These are phyloP conservation scores for Hylaeus volcanicus DNA, from an alignment of 1,140 invertebrate genomes.

Conservation along the genomic window DNA sequence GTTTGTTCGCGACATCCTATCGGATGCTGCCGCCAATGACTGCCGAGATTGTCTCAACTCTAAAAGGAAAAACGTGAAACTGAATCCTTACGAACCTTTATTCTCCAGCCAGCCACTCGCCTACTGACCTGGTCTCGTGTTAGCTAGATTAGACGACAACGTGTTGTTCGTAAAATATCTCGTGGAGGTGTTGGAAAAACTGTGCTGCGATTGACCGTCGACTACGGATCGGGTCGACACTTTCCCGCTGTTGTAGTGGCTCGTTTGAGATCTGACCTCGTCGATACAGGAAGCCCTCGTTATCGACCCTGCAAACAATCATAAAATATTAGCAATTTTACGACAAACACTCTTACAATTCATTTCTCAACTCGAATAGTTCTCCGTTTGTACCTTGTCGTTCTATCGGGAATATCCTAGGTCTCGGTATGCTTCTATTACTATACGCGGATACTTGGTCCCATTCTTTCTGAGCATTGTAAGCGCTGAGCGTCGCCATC, in stretches of 20 bases:
- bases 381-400: slow-evolving; percentile 79
- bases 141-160: slow-evolving; percentile 88
- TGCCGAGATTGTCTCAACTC: slow-evolving; percentile 91
- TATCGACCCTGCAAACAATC: slow-evolving; percentile 80
- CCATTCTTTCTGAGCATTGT: slow-evolving; percentile 94
- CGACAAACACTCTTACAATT: not conserved
- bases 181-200: slow-evolving; percentile 90
- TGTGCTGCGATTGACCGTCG: slow-evolving; percentile 92
- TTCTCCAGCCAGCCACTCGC: too few relatives aligned
- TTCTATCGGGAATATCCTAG: slow-evolving; percentile 89
- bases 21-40: slow-evolving; percentile 88
- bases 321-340: not conserved
- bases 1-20: slow-evolving; percentile 87
- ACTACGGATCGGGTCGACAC: slow-evolving; percentile 84
- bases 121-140: slow-evolving; percentile 86
- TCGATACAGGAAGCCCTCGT: slow-evolving; percentile 84
- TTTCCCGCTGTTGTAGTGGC: slow-evolving; percentile 79
- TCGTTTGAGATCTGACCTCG: slow-evolving; percentile 84
- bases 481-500: slow-evolving; percentile 89
- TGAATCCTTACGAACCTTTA: not conserved
- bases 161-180: slow-evolving; percentile 86
- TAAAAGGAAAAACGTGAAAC: slow-evolving; percentile 72
- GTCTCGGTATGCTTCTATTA: slow-evolving; percentile 92
- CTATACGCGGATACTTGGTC: slow-evolving; percentile 96
- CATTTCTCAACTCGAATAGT: not conserved